These are phyloP conservation scores for Yponomeuta evonymella DNA, from an alignment of 2,888 invertebrate genomes.

Conservation along the genomic window DNA sequence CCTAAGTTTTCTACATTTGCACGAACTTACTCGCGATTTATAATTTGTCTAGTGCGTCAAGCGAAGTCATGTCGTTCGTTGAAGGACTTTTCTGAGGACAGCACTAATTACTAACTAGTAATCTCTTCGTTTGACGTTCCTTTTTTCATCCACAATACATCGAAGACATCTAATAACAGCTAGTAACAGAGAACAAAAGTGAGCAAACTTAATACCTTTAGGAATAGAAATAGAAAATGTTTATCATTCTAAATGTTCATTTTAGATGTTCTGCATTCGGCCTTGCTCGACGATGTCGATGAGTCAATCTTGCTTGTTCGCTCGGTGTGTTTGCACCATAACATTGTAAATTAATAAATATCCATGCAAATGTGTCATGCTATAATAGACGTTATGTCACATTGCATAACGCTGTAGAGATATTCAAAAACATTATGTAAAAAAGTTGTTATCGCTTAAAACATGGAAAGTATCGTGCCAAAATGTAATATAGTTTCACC, in stretches of 20 bases:
- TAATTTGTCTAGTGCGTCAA: background rate
- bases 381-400: constrained; percentile 5
- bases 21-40: background rate
- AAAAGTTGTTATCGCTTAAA: constrained; percentile 22
- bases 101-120: background rate
- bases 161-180: background rate
- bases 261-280: background rate
- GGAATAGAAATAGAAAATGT: no score
- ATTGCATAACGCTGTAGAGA: constrained; percentile 1
- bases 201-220: background rate
- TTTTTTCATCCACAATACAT: background rate
- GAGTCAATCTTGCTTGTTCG: background rate
- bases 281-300: background rate
- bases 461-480: constrained; percentile 24
- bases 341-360: background rate
- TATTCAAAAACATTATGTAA: constrained; percentile 21
- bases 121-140: background rate
- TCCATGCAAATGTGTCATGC: background rate
- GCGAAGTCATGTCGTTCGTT: background rate
- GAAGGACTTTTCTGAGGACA: background rate
- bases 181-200: background rate
- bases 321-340: background rate
- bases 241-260: no score
- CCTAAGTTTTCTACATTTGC: background rate
- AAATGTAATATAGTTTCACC: constrained; percentile 19